Evolutionary conservation across 2,113 vertebrate genomes (phyloP), one percentile per base, ranked within the genome.

Genomic region (Periophthalmodon schlosseri): DNA sequence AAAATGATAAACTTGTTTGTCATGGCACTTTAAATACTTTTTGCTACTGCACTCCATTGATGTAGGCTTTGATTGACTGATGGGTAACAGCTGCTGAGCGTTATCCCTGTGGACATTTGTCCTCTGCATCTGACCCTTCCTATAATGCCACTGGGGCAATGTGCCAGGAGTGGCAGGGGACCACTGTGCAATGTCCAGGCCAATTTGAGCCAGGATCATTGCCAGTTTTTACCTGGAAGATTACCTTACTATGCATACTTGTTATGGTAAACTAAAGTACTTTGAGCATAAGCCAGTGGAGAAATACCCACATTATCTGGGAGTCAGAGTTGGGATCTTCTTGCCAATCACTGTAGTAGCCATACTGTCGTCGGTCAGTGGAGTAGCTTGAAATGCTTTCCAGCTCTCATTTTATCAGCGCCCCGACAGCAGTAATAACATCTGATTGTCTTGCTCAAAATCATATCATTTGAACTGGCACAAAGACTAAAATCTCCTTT

Each of bases 401-500:
- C 24, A 61, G 56, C 56, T 16, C 14, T 61, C 24, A 28, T 34
- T 34, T 28, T 34, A 34, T 16, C 60, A 63, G 60, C 15, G 9
- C 28, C 60, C 15, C 12, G 60, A 63, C 60, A 63, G 28, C 15
- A 34, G 7, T 18, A 20, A 28, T 63, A 18, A 34, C 9, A 34
- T 63, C 60, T 33, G 7, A 34, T 63, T 34, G 60, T 63, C 28
- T 28, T 15, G 11, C 58, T 63, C 16, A 33, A 63, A 63, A 33
- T 63, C 28, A 33, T 33, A 63, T 63, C 13, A 28, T 79, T 58
- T 70, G 69, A 81, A 72, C 73, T 67, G 63, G 21, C 70, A 87
- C 64, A 78, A 83, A 75, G 65, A 46, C 78, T 75, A 68, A 80
- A 36, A 52, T 47, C 80, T 89, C 67, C 77, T 70, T 86, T 86